Base-by-base conservation (phyloP, 2,113 vertebrate species). In the Tupaia chinensis region DNA sequence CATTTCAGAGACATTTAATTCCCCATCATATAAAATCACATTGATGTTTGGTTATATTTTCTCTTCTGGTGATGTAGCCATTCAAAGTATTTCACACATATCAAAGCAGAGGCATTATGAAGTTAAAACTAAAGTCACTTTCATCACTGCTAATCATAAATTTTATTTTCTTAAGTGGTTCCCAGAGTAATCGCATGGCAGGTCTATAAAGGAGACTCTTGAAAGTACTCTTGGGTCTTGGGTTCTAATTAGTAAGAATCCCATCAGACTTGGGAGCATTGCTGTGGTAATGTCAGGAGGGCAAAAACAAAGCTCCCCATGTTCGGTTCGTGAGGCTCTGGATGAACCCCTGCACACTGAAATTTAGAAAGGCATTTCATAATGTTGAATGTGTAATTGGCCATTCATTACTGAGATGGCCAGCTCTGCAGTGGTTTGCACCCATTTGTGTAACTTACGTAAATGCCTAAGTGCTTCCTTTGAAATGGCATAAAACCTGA, bases 91-190 rank as follows among this genome's bases (percentile, higher is more conserved):
- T 96, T 97, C 93, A 90, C 73, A 91, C 93, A 14, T 77, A 95
- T 96, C 94, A 97, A 94, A 96, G 89, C 58, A 44, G 91, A 97
- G 78, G 93, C 54, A 97, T 97, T 98, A 53, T 72, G 83, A 82
- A 97, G 89, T 97, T 94, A 96, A 63, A 96, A 97, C 97, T 60
- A 97, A 97, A 96, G 95, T 97, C 95, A 94, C 96, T 97, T 97
- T 96, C 96, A 98, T 98, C 95, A 97, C 96, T 96, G 83, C 87
- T 97, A 97, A 97, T 97, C 95, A 93, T 91, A 93, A 97, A 94
- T 23, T 96, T 81, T 94, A 93, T 96, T 96, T 97, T 96, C 91
- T 58, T 94, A 97, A 98, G 97, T 95, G 58, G 58, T 97, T 69
- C 74, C 85, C 32, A 60, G 3, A 79, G 81, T 68, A 90, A 96